phyloP scores from a whole-genome alignment of 2,113 vertebrate species.

The Egretta garzetta region DNA sequence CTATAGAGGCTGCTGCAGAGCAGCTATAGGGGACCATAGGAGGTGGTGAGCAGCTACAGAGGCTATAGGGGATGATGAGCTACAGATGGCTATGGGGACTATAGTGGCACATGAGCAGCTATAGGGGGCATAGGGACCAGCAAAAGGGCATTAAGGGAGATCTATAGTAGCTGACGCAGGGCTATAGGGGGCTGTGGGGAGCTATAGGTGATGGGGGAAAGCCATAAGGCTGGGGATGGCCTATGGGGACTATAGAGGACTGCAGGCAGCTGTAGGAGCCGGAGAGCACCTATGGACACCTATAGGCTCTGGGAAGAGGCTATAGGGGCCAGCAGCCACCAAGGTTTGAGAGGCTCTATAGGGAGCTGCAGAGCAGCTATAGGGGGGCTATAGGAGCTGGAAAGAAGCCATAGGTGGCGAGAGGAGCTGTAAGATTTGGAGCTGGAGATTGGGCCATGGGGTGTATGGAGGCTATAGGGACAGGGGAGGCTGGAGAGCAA shows the following conservation, averaged over 20 bases:
- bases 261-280: background rate
- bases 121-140: background rate
- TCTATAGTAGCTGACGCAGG: background rate
- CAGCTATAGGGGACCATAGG: background rate
- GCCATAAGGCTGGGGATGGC: background rate
- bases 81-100: background rate
- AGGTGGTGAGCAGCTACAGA: no score
- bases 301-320: background rate
- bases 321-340: background rate
- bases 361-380: background rate
- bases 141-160: no score
- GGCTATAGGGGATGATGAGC: background rate
- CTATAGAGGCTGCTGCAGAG: no score
- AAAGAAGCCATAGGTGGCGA: background rate
- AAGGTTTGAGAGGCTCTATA: background rate
- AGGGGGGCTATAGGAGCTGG: no score
- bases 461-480: background rate
- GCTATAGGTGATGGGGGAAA: background rate
- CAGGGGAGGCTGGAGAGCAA: background rate
- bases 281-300: background rate
- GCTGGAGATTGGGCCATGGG: no score
- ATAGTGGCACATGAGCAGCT: background rate
- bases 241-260: background rate
- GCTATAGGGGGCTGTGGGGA: background rate
- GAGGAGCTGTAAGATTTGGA: no score